Conservation (phyloP, 2,888 invertebrate genomes). For the Syrphus vitripennis region DNA sequence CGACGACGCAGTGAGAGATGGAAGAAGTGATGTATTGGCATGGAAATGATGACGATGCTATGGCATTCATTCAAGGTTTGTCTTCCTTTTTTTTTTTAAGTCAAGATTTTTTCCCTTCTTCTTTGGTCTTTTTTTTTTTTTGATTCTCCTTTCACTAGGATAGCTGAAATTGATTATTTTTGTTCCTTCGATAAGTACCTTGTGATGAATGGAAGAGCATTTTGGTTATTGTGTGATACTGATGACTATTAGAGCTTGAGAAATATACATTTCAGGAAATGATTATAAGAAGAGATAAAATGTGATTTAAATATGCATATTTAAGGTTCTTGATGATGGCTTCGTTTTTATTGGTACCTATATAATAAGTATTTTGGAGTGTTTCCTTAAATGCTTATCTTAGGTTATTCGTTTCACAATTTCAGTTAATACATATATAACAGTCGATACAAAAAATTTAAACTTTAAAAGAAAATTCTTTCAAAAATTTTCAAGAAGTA, state of each 20-base stretch:
- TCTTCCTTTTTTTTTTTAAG: neutral
- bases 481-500: no score
- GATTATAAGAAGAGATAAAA: neutral
- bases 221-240: conserved; percentile 17
- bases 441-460: no score
- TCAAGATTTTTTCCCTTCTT: neutral
- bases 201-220: conserved; percentile 9
- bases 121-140: neutral
- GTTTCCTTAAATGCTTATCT: neutral
- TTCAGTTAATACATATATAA: neutral
- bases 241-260: conserved; percentile 18
- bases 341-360: neutral
- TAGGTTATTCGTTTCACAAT: neutral
- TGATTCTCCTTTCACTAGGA: neutral
- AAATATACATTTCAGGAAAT: conserved; percentile 15
- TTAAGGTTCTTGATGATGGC: neutral
- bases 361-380: neutral
- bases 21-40: neutral
- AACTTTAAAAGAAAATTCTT: no score
- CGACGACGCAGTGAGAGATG: neutral
- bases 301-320: neutral
- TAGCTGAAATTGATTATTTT: conserved; percentile 43
- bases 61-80: conserved; percentile 56
- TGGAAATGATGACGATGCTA: conserved; percentile 36
- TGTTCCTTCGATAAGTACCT: neutral